phyloP scores from a whole-genome alignment of 2,113 vertebrate species.

The Dendrocopos noguchii region DNA sequence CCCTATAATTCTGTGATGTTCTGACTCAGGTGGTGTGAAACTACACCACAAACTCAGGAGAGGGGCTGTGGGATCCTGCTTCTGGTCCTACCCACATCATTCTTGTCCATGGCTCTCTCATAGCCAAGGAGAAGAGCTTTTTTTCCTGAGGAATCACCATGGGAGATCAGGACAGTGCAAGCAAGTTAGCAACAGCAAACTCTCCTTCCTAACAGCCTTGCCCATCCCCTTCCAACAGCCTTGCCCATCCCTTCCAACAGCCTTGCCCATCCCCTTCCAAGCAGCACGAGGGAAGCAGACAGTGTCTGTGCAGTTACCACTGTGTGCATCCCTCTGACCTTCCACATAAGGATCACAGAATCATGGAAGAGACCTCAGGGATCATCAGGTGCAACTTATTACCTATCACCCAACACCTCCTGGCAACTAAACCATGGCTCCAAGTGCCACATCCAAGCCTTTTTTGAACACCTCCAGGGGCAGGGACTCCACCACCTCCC shows the following conservation, averaged over 20 bases:
- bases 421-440: too few relatives aligned
- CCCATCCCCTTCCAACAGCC: too few relatives aligned
- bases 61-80: background rate
- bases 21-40: background rate
- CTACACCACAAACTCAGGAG: background rate
- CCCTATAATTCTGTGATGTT: too few relatives aligned
- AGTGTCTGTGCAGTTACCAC: background rate
- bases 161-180: background rate
- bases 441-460: too few relatives aligned
- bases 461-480: too few relatives aligned
- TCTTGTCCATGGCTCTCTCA: background rate
- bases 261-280: too few relatives aligned
- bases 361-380: too few relatives aligned
- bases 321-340: background rate
- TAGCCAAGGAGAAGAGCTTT: background rate
- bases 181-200: background rate
- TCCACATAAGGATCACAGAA: background rate
- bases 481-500: too few relatives aligned
- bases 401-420: too few relatives aligned
- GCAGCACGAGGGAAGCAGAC: background rate
- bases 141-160: background rate
- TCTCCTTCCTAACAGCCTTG: accelerated
- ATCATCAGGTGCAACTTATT: too few relatives aligned
- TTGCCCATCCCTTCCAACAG: accelerated
- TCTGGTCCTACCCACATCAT: background rate